Evolutionary conservation across 2,888 invertebrate species (phyloP).

Genomic region (Clunio marinus): DNA sequence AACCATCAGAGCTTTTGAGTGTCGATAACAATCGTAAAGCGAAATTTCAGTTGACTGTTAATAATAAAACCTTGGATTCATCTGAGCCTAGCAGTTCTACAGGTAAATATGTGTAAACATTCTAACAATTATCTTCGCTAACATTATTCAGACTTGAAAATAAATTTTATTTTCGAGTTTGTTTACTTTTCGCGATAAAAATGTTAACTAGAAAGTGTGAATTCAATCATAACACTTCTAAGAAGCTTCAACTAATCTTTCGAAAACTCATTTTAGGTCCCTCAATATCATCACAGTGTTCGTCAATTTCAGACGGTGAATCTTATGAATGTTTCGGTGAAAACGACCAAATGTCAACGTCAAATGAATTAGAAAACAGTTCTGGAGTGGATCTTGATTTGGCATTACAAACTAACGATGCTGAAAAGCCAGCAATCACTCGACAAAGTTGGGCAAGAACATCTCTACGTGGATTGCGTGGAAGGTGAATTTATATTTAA

Average conservation of each 20-base stretch:
- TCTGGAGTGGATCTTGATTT: constrained; percentile 49
- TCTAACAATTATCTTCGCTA: too few species aligned
- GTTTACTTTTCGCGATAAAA: neutral
- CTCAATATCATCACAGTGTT: constrained; percentile 51
- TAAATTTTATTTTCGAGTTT: too few species aligned
- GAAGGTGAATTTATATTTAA: too few species aligned
- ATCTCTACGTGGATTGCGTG: constrained; percentile 73
- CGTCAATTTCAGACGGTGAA: constrained; percentile 69
- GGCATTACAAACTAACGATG: constrained; percentile 53
- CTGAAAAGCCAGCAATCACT: constrained; percentile 59
- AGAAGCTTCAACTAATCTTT: neutral
- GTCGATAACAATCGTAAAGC: constrained; percentile 2
- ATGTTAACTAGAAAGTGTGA: neutral
- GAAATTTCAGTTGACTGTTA: constrained; percentile 22
- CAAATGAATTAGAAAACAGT: constrained; percentile 1
- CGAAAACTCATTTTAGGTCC: constrained; percentile 44
- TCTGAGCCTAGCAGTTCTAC: constrained; percentile 30
- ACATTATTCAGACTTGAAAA: too few species aligned
- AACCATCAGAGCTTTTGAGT: neutral
- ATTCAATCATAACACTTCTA: neutral
- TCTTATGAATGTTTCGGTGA: constrained; percentile 78
- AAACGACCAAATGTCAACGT: constrained; percentile 52
- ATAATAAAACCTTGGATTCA: constrained; percentile 29
- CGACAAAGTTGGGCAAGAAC: constrained; percentile 82
- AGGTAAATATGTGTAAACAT: constrained; percentile 8